Evolutionary conservation across 2,113 vertebrate genomes (phyloP), one percentile per base, ranked within the genome.

Genomic region (Ammodytes dubius): DNA sequence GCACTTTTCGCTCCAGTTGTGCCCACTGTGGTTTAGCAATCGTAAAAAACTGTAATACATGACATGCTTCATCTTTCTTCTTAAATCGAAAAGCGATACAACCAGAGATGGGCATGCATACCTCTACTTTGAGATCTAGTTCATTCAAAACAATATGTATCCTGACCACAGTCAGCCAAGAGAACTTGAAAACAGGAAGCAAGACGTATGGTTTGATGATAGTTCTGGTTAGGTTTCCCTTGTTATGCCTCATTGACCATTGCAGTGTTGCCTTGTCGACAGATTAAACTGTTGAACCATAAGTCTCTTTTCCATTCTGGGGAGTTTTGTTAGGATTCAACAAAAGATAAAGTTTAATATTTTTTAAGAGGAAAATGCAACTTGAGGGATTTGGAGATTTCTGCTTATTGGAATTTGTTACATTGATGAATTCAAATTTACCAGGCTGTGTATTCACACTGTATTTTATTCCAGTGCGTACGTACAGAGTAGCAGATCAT

Each of bases 211-310:
- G 5, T 43, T 60, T 43, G 54, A 60, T 74, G 70, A 79, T 57
- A 86, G 49, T 39, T 65, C 15, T 68, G 61, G 47, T 63, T 27
- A 46, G 15, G 68, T 71, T 12, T 70, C 59, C 56, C 60, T 59
- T 58, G 27, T 54, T 47, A 49, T 43, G 67, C 52, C 11, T 71
- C 67, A 68, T 71, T 83, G 66, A 69, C 74, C 58, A 58, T 53
- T 74, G 19, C 63, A 50, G 37, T 1, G 50, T 70, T 47, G 53
- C 42, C 40, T 40, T 69, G 50, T 43, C 39, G 17, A 19, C 37
- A 74, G 64, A 79, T 63, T 47, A 59, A 75, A 58, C 11, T 53
- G 3, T 67, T 69, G 57, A 56, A 61, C 56, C 47, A 12, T 11
- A 65, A 49, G 37, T 47, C 9, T 74, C 50, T 58, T 52, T 47